A percentile compares a stretch with the other conserved stretches of the same genome.
These are phyloP conservation scores for Bombus cullumanus DNA, from an alignment of 1,140 invertebrate genomes.

Conservation along the genomic window DNA sequence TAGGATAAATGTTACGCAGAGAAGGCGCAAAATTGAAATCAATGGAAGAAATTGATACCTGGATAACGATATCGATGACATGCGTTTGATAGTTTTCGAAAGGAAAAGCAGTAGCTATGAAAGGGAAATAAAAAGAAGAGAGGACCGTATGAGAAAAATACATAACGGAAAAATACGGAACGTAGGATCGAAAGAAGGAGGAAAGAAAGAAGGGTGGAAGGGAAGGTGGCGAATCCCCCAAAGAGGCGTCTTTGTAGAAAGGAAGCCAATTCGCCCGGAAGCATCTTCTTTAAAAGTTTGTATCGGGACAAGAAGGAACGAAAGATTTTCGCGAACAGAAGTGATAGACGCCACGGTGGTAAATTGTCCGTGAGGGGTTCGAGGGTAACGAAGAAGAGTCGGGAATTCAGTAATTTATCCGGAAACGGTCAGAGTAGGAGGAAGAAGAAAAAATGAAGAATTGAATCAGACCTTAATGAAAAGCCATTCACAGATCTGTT, in stretches of 20 bases:
- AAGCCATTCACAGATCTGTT: conserved; percentile 66
- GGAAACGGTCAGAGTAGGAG: conserved; percentile 49
- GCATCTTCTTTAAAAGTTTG: conserved; percentile 81
- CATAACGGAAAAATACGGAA: neutral
- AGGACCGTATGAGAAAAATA: neutral
- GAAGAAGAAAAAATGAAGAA: conserved; percentile 59
- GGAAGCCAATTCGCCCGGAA: conserved; percentile 77
- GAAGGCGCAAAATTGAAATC: conserved; percentile 66
- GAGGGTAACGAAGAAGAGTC: conserved; percentile 66
- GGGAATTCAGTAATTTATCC: conserved; percentile 77
- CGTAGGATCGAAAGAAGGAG: conserved; percentile 15
- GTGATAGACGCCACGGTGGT: conserved; percentile 65
- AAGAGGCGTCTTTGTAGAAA: conserved; percentile 70
- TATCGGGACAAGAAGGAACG: conserved; percentile 70
- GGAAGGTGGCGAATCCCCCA: conserved; percentile 58
- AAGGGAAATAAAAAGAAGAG: neutral
- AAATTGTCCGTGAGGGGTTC: conserved; percentile 77
- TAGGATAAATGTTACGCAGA: conserved; percentile 28
- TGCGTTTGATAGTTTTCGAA: conserved; percentile 59
- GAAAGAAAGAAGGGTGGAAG: neutral
- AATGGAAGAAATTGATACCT: conserved; percentile 70
- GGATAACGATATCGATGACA: conserved; percentile 75
- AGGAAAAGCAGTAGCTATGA: neutral
- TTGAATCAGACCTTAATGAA: conserved; percentile 73
- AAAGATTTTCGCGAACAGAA: conserved; percentile 58